phyloP scores from a whole-genome alignment of 2,113 vertebrate genomes.

The Microtus pennsylvanicus region DNA sequence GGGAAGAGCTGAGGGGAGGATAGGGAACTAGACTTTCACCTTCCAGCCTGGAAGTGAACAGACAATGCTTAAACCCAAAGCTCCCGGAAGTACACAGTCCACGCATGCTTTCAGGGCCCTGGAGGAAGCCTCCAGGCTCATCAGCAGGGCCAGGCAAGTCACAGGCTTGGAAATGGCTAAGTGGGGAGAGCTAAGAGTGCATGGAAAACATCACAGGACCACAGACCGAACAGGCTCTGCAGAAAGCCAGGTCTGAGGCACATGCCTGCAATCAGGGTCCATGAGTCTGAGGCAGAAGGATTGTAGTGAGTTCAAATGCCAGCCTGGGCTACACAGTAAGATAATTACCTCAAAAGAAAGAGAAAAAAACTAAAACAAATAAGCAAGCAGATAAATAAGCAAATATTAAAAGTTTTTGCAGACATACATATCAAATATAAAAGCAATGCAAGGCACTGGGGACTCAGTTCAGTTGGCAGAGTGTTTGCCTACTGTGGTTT shows the following conservation, averaged over 20 bases:
- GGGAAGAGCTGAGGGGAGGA: not conserved
- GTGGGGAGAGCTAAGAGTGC: not conserved
- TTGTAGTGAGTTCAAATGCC: not conserved
- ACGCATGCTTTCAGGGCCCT: fast-evolving
- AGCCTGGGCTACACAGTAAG: not conserved
- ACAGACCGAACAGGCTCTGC: fast-evolving
- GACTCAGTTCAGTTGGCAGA: not conserved
- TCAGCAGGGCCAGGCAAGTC: not conserved
- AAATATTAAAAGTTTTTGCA: not conserved
- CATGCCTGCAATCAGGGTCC: not conserved
- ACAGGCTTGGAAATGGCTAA: not conserved
- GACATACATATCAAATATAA: not conserved
- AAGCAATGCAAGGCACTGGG: not conserved
- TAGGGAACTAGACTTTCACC: not conserved
- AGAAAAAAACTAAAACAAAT: not conserved
- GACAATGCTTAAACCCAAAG: not conserved
- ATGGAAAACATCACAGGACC: not conserved
- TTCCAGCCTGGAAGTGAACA: not conserved
- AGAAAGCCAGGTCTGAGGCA: not conserved
- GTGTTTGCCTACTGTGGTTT: not conserved
- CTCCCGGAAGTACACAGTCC: too few relatives aligned
- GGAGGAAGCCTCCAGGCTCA: not conserved
- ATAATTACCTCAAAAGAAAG: too few relatives aligned
- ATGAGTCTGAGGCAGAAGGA: not conserved
- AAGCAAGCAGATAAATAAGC: not conserved